Base-by-base conservation (phyloP, 1,140 invertebrate species). In the Sarcophaga peregrina region DNA sequence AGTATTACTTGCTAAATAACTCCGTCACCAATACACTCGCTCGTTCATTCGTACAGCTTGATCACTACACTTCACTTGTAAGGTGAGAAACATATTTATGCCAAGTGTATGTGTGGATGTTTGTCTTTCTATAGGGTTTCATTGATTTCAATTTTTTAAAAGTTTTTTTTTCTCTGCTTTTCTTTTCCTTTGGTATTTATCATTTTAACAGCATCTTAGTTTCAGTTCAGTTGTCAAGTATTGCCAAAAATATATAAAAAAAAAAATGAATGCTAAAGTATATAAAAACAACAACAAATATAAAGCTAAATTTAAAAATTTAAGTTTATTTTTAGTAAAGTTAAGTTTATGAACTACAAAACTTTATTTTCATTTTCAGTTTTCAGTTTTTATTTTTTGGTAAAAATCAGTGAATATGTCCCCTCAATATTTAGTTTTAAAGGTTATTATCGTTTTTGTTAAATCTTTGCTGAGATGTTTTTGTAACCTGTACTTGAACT, bases 391-490 rank as follows among this genome's bases (percentile, higher is more conserved):
- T 37, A 2, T 37, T 37, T 37, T 62, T 62, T 62, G 11, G 54
- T 62, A 15, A 62, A 37, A 62, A 62, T 62, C 54, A 62, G 54
- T 62, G n/a, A 62, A 62, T 62, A 62, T 62, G 54, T 62, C 54
- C 54, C 54, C 54, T 62, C 54, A 62, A 62, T 62, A 62, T 62
- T 37, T 37, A 15, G 1, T 62, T 62, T 62, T 62, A 62, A 62
- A 62, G 54, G 54, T 62, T 62, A 62, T 62, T 62, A 62, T 62
- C 54, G 54, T 62, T 62, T 62, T 62, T 62, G 54, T 62, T 62
- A 62, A 62, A 62, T 62, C 54, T 62, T 62, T 11, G 54, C 15
- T 62, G 54, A 62, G 54, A 62, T 62, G 54, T 62, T 62, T 37
- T 62, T 62, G 15, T 62, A 62, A 62, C 54, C 54, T 62, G 54